phyloP scores from a whole-genome alignment of 1,140 invertebrate genomes.

The Drosophila littoralis region DNA sequence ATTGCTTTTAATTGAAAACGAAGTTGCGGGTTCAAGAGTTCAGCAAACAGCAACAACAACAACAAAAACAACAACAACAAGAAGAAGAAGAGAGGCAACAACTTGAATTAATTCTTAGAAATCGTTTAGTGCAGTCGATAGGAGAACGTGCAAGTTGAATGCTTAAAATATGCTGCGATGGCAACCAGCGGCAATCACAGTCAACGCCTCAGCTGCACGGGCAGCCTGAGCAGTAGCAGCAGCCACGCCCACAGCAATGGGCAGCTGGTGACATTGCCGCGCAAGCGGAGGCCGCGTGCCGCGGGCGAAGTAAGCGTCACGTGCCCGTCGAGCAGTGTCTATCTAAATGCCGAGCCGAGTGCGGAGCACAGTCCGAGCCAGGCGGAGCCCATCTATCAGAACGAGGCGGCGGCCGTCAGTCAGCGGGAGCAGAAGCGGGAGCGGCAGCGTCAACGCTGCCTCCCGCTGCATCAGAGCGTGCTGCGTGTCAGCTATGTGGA shows the following conservation, averaged over 20 bases:
- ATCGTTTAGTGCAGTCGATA: constrained; percentile 29
- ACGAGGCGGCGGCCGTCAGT: constrained; percentile 65
- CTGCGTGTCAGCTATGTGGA: constrained; percentile 57
- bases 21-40: constrained; percentile 49
- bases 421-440: constrained; percentile 39
- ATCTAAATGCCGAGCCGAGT: constrained; percentile 58
- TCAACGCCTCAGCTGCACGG: constrained; percentile 52
- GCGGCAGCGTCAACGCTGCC: constrained; percentile 4
- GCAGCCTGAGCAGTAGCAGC: constrained; percentile 53
- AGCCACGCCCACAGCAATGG: constrained; percentile 1
- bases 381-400: constrained; percentile 76
- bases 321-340: constrained; percentile 69
- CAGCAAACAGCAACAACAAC: constrained; percentile 20
- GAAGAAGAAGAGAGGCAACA: constrained; percentile 3
- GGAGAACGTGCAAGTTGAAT: constrained; percentile 13
- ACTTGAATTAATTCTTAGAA: constrained; percentile 3
- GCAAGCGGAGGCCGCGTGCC: constrained; percentile 78
- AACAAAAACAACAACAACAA: constrained; percentile 3
- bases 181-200: constrained; percentile 36
- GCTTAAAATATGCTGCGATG: constrained; percentile 40
- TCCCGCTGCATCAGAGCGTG: constrained; percentile 47
- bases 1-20: constrained; percentile 66
- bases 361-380: constrained; percentile 7
- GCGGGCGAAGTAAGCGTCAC: constrained; percentile 80
- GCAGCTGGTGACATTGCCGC: constrained; percentile 69